Evolutionary conservation across 2,888 invertebrate genomes (phyloP).

Genomic region (Cenopis cana): DNA sequence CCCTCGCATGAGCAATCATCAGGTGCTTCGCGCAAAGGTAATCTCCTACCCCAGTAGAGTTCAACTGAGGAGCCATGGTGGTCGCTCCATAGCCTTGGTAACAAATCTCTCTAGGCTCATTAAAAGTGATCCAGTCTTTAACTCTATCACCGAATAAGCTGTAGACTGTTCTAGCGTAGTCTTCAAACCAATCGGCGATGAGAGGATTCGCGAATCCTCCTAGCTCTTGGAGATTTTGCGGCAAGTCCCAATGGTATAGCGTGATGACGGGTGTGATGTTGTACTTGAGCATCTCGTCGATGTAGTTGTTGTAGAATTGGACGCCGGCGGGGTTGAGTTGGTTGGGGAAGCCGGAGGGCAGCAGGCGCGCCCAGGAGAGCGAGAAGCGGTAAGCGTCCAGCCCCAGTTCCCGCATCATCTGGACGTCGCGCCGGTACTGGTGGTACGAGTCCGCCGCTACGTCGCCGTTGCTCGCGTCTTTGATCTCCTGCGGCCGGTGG

Average conservation of each 20-base stretch:
- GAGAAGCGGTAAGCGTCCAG: conserved; percentile 82
- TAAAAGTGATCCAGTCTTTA: conserved; percentile 75
- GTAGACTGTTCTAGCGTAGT: conserved; percentile 76
- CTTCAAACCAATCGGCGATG: conserved; percentile 75
- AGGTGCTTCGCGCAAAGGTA: conserved; percentile 83
- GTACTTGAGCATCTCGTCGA: conserved; percentile 85
- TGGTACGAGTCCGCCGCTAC: conserved; percentile 85
- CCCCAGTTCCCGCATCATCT: conserved; percentile 74
- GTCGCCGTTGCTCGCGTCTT: conserved; percentile 83
- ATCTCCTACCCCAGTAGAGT: conserved; percentile 68
- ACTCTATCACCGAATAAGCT: conserved; percentile 67
- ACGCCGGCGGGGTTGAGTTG: conserved; percentile 85
- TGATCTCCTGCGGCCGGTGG: conserved; percentile 65
- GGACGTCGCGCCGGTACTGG: conserved; percentile 84
- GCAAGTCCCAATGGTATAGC: conserved; percentile 84
- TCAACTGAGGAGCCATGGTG: conserved; percentile 58
- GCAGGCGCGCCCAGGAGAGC: conserved; percentile 86
- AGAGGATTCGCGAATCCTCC: conserved; percentile 81
- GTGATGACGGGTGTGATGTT: conserved; percentile 86
- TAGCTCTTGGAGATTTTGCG: conserved; percentile 79
- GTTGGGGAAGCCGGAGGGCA: conserved; percentile 83
- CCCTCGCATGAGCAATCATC: conserved; percentile 83
- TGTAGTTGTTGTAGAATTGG: conserved; percentile 87
- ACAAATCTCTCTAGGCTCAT: conserved; percentile 67
- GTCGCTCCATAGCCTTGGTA: conserved; percentile 35